phyloP scores from a whole-genome alignment of 2,113 vertebrate species.

The Brachypodius melanocephalos region DNA sequence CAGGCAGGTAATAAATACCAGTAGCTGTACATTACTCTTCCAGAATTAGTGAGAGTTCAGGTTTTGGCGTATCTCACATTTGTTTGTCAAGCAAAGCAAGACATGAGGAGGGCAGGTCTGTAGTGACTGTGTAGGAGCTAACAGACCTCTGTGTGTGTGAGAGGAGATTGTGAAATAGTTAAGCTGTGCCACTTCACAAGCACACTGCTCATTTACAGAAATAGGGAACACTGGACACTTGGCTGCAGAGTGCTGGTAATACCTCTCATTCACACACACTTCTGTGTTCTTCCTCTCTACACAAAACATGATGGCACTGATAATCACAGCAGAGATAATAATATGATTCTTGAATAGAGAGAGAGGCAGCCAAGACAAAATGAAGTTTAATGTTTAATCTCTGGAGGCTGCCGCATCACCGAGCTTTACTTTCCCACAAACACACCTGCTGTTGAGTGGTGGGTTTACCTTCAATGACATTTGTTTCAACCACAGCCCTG shows the following conservation, averaged over 20 bases:
- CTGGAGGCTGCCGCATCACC: not conserved
- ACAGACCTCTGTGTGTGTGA: not conserved
- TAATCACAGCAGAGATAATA: not conserved
- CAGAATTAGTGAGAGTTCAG: not conserved
- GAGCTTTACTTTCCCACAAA: conserved; percentile 40
- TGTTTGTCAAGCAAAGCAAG: not conserved
- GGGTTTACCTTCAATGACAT: conserved; percentile 39
- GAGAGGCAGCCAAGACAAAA: not conserved
- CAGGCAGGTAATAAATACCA: not conserved
- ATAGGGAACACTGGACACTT: fast-evolving
- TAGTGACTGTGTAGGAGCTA: not conserved
- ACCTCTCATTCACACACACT: not conserved
- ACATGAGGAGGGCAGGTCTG: not conserved
- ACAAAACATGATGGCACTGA: not conserved
- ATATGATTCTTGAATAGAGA: not conserved
- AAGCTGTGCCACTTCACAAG: not conserved
- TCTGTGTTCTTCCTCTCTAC: not conserved
- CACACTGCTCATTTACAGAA: not conserved
- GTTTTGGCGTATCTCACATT: fast-evolving
- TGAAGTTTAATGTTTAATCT: conserved; percentile 4
- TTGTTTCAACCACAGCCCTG: conserved; percentile 40
- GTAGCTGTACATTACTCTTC: not conserved
- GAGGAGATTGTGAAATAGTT: not conserved
- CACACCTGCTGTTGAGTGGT: conserved; percentile 42
- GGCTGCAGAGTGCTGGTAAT: not conserved